phyloP scores from a whole-genome alignment of 2,113 vertebrate genomes.

The Collichthys lucidus region DNA sequence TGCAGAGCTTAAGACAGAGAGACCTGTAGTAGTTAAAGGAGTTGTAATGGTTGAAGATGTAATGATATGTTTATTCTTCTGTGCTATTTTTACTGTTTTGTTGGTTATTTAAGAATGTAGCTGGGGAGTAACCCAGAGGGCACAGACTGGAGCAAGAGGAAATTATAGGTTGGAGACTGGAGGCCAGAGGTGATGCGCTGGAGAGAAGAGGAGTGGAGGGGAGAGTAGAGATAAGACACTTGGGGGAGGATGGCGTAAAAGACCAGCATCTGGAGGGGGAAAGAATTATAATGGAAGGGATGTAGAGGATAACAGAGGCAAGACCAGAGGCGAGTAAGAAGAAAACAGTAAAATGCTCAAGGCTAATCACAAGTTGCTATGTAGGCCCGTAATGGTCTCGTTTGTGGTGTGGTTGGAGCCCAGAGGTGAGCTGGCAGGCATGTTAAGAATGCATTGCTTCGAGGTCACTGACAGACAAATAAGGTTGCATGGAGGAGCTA shows the following conservation, averaged over 20 bases:
- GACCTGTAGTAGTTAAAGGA: not conserved
- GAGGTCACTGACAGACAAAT: constrained; percentile 36
- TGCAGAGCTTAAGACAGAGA: constrained; percentile 17
- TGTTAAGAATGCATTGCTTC: constrained; percentile 50
- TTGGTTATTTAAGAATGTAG: constrained; percentile 26
- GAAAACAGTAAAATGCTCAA: constrained; percentile 57
- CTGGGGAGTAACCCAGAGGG: constrained; percentile 21
- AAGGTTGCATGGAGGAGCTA: constrained; percentile 15
- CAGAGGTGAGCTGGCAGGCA: constrained; percentile 62
- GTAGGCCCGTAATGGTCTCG: constrained; percentile 39
- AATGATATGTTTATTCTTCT: constrained; percentile 25
- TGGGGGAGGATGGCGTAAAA: constrained; percentile 37
- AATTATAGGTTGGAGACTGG: constrained; percentile 66
- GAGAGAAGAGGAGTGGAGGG: constrained; percentile 29
- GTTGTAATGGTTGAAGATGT: constrained; percentile 5
- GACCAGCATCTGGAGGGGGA: constrained; percentile 29
- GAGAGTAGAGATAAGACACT: constrained; percentile 60
- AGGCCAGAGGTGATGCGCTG: constrained; percentile 57
- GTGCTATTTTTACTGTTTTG: constrained; percentile 47
- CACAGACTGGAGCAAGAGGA: constrained; percentile 26
- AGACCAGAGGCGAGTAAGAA: constrained; percentile 48
- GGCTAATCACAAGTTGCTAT: constrained; percentile 60
- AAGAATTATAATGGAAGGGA: constrained; percentile 51
- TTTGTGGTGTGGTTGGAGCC: constrained; percentile 45
- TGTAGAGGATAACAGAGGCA: constrained; percentile 54